Evolutionary conservation across 2,113 vertebrate species (phyloP).

Genomic region (Tricholaema leucomelas): DNA sequence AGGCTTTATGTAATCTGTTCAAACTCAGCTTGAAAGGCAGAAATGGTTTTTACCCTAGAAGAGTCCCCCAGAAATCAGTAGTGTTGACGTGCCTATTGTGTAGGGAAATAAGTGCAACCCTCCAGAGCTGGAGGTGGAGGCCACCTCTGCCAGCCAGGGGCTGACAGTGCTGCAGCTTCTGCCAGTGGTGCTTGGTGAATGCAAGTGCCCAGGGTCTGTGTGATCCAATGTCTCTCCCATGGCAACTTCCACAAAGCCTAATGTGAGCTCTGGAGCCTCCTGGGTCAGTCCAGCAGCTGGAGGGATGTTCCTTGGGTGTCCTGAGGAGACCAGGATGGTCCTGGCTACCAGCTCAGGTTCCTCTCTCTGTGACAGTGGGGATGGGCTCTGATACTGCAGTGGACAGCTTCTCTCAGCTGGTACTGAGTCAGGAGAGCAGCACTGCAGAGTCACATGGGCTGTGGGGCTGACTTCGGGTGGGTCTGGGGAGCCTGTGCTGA

Average conservation of each 20-base stretch:
- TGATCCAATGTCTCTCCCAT: background rate
- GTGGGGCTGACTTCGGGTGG: background rate
- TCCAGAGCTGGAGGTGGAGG: background rate
- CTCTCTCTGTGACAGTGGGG: background rate
- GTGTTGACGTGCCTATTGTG: background rate
- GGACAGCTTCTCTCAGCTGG: background rate
- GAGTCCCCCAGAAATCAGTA: background rate
- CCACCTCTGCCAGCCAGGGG: background rate
- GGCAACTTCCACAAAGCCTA: background rate
- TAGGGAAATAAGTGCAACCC: background rate
- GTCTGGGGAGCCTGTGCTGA: background rate
- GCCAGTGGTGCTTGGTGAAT: fast-evolving
- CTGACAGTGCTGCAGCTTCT: background rate
- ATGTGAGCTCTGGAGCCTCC: fast-evolving
- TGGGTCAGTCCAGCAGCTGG: background rate
- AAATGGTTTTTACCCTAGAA: background rate
- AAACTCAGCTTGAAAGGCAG: background rate
- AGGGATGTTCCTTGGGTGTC: background rate
- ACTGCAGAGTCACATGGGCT: fast-evolving
- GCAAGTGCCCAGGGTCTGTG: background rate
- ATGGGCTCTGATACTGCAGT: fast-evolving
- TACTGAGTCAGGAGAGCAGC: background rate
- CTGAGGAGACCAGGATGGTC: background rate
- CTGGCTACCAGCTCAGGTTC: background rate
- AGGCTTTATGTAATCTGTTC: slow-evolving; percentile 9